Evolutionary conservation across 2,113 vertebrate species (phyloP), one percentile per base, ranked within the genome.

Genomic region (Balaenoptera acutorostrata): DNA sequence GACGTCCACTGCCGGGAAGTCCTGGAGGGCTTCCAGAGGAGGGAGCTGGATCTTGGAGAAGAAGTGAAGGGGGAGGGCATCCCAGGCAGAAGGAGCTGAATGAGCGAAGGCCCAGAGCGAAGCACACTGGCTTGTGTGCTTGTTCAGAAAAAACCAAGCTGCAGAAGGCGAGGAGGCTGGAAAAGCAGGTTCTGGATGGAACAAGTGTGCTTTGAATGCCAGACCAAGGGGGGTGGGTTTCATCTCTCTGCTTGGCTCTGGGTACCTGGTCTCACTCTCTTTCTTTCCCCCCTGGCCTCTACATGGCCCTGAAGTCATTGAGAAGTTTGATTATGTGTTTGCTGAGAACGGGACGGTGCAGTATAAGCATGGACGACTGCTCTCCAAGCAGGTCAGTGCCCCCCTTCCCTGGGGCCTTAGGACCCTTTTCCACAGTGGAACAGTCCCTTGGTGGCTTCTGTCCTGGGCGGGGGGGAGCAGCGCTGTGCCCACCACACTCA

Each of bases 241-340:
- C 6, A 0, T 25, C 18, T 18, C 31, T 39, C 3, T 10, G 3
- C 52, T 69, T 77, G 72, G 57, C 44, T 75, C 46, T 25, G 52
- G 44, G 17, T 23, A 12, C n/a, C 64, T 72, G 46, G 66, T 75
- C 91, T 93, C 36, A 96, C 21, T 41, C 44, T 25, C 33, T 96
- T 17, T 88, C 93, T 94, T 97, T 81, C 74, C 71, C 88, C 64
- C 25, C 61, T 39, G 71, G 41, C 10, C 72, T 84, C 90, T 84
- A 33, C 3, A 4, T 39, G 72, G 39, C 57, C 59, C 74, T 5
- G 46, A 98, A 99, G 99, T 99, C 90, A 98, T 99, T 25, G 97
- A 99, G 88, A 99, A 99, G 98, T 99, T 99, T 97, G 99, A 99
- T 96, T 99, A 99, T 6, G 99, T 99, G 93, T 99, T 99, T 83